A percentile compares a stretch with the other conserved stretches of the same genome.
These are phyloP conservation scores for Willisornis vidua DNA, from an alignment of 2,113 vertebrate species.

Conservation along the genomic window DNA sequence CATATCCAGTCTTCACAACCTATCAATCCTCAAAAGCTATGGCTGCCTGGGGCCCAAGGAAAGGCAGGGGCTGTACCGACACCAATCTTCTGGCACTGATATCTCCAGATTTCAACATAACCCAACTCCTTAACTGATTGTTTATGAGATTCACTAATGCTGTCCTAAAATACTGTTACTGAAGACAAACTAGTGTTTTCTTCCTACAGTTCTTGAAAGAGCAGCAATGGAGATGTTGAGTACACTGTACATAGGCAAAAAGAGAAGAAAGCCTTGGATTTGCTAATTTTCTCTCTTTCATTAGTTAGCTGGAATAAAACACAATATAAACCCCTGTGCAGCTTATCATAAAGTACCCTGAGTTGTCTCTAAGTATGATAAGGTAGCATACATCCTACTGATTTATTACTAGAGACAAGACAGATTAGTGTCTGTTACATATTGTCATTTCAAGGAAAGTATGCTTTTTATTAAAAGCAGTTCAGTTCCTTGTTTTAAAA, in stretches of 20 bases:
- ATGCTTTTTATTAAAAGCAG: not conserved
- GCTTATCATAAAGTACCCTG: not conserved
- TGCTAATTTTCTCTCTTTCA: not conserved
- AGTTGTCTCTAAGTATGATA: not conserved
- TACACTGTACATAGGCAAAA: not conserved
- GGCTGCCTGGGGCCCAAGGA: not conserved
- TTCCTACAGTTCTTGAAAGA: not conserved
- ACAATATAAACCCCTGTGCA: not conserved
- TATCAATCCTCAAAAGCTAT: not conserved
- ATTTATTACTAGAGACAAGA: not conserved
- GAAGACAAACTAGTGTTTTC: not conserved
- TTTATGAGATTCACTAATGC: not conserved
- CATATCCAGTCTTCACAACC: not conserved
- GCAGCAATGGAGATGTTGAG: not conserved
- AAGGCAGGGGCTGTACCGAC: not conserved
- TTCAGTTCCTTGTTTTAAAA: not conserved
- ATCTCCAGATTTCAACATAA: not conserved
- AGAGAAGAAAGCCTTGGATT: not conserved
- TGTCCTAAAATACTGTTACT: not conserved
- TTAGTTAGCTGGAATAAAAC: not conserved
- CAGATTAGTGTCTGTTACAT: not conserved
- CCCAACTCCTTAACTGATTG: not conserved
- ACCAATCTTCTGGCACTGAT: not conserved
- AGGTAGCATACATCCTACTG: not conserved
- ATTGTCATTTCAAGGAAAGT: not conserved